Evolutionary conservation across 2,888 invertebrate genomes (phyloP), one percentile per base, ranked within the genome.

Genomic region (Eupithecia abbreviata): DNA sequence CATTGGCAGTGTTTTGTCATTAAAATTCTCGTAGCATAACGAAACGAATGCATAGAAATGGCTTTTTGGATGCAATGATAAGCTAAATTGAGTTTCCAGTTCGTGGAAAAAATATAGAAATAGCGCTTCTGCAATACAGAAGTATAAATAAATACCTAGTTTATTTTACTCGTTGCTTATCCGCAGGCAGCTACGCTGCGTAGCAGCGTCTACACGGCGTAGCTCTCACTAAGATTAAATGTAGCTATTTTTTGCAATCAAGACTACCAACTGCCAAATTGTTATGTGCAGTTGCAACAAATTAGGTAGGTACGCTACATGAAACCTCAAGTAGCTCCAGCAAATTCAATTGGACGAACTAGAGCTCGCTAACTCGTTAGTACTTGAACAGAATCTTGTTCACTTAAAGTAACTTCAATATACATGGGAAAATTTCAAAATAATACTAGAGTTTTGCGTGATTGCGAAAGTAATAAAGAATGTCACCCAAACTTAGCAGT

Each of bases 341-440:
- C 47, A 73, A 75, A 77, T 75, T 77, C 75, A 77, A 73, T 77
- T 77, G 67, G 47, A 71, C 58, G 75, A 75, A 73, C 68, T 65
- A 43, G 65, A 47, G 43, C 45, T 43, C 9, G 75, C 70, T 67
- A 73, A 72, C 71, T 75, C 67, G 75, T 73, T 76, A 73, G 73
- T 68, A 78, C 58, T 71, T 75, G 58, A 77, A 66, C 70, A 43
- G 45, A 70, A 74, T 71, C 71, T 71, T 77, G 73, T 62, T 69
- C 72, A 67, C 51, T 71, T 73, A 4, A 30, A 62, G 62, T 12
- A 30, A 3, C 58, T 58, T 18, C 12, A 62, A 62, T 62, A 62
- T 62, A 30, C 4, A 30, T 62, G 30, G 10, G 62, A 62, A 12
- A 9, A 9, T 18, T 7, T 18, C 2, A 18, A 18, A 58, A 58